phyloP scores from a whole-genome alignment of 2,113 vertebrate species.

The Peromyscus maniculatus region DNA sequence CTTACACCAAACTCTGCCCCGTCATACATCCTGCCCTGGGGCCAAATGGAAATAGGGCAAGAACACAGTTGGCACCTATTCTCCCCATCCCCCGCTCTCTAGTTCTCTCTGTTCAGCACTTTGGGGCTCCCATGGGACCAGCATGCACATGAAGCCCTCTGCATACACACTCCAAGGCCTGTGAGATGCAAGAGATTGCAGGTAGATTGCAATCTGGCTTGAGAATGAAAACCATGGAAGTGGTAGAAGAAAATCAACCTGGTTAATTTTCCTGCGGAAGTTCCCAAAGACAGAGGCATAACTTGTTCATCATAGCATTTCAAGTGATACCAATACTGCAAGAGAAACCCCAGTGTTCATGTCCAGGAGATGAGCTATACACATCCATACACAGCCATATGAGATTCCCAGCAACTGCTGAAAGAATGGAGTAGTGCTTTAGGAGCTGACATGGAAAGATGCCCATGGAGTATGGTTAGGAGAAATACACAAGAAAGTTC shows the following conservation, averaged over 20 bases:
- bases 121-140: not conserved
- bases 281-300: not conserved
- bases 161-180: not conserved
- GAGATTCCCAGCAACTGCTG: not conserved
- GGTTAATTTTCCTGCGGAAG: conserved; percentile 8
- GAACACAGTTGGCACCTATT: not conserved
- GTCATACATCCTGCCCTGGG: not conserved
- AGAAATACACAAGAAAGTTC: not conserved
- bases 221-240: not conserved
- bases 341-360: not conserved
- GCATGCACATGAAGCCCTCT: not conserved
- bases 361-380: not conserved
- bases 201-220: not conserved
- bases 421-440: not conserved
- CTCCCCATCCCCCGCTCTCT: not conserved
- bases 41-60: not conserved
- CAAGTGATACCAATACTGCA: not conserved
- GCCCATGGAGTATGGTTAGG: not conserved
- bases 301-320: not conserved
- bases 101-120: not conserved
- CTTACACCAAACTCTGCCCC: not conserved
- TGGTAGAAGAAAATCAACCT: not conserved
- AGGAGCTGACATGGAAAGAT: not conserved
- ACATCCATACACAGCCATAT: too few species aligned
- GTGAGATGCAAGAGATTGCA: not conserved